Percentiles rank a stretch among this genome's conserved stretches.
phyloP scores from a whole-genome alignment of 1,140 invertebrate species.

The Drosophila ficusphila region DNA sequence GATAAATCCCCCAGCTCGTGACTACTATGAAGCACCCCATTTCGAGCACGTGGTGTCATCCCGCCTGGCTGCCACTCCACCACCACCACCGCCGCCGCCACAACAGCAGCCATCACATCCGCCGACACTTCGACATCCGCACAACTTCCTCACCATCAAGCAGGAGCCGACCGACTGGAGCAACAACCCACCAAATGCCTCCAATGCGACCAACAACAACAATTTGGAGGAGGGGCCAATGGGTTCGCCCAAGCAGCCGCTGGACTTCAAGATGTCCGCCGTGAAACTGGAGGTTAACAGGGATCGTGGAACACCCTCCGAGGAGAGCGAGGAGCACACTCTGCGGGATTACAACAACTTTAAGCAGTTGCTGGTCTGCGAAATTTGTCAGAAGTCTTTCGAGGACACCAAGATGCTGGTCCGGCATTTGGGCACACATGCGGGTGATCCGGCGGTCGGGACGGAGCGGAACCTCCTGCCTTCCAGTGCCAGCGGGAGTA shows the following conservation, averaged over 20 bases:
- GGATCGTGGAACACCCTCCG: conserved; percentile 33
- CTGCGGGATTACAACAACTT: conserved; percentile 74
- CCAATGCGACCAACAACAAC: conserved; percentile 49
- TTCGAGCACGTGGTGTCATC: conserved; percentile 65
- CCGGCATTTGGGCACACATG: conserved; percentile 90
- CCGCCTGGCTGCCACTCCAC: conserved; percentile 27
- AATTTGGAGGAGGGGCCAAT: conserved; percentile 47
- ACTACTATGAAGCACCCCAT: conserved; percentile 66
- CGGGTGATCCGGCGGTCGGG: conserved; percentile 73
- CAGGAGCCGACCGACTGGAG: conserved; percentile 86
- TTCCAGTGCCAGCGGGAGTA: conserved; percentile 34
- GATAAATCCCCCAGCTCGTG: conserved; percentile 23
- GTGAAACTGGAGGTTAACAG: conserved; percentile 69
- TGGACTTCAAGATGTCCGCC: conserved; percentile 74
- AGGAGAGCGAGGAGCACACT: conserved; percentile 67
- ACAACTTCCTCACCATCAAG: conserved; percentile 85
- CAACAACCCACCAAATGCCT: conserved; percentile 65
- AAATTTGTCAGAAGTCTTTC: conserved; percentile 93
- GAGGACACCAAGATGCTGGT: conserved; percentile 92
- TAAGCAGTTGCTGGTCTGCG: conserved; percentile 89
- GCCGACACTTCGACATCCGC: conserved; percentile 70
- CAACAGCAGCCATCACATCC: conserved; percentile 36
- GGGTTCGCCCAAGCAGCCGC: conserved; percentile 68
- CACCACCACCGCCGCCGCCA: conserved; percentile 51
- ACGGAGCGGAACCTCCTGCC: conserved; percentile 14